phyloP scores from a whole-genome alignment of 1,140 invertebrate species.

The Atta cephalotes region DNA sequence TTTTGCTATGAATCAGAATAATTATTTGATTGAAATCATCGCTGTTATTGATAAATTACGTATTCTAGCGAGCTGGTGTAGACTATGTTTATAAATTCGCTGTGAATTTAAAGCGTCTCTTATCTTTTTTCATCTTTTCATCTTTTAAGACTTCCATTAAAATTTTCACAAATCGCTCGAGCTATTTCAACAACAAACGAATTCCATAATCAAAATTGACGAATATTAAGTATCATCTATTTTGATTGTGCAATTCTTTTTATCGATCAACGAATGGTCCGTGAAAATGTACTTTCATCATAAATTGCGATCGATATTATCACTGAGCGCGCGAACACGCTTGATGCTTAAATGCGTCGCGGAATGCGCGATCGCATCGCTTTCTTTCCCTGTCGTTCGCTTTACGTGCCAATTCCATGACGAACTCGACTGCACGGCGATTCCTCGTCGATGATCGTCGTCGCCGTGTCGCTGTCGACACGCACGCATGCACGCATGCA shows the following conservation, averaged over 20 bases:
- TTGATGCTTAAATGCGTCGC: neutral
- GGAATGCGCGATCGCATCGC: neutral
- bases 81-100: neutral
- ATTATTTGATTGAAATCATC: neutral
- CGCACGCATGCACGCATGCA: neutral
- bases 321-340: neutral
- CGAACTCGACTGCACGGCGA: neutral
- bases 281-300: neutral
- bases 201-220: no score
- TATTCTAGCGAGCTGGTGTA: neutral
- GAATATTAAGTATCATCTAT: no score
- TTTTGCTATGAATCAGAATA: neutral
- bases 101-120: neutral
- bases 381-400: neutral
- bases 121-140: neutral
- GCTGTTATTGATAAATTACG: neutral
- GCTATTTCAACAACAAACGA: no score
- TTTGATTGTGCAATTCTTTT: no score
- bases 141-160: neutral
- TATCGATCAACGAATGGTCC: no score
- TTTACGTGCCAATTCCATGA: constrained; percentile 8
- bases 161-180: no score
- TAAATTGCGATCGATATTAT: constrained; percentile 10
- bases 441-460: constrained; percentile 28
- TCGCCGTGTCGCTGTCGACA: neutral